phyloP scores from a whole-genome alignment of 2,113 vertebrate species.

The Pungitius pungitius region DNA sequence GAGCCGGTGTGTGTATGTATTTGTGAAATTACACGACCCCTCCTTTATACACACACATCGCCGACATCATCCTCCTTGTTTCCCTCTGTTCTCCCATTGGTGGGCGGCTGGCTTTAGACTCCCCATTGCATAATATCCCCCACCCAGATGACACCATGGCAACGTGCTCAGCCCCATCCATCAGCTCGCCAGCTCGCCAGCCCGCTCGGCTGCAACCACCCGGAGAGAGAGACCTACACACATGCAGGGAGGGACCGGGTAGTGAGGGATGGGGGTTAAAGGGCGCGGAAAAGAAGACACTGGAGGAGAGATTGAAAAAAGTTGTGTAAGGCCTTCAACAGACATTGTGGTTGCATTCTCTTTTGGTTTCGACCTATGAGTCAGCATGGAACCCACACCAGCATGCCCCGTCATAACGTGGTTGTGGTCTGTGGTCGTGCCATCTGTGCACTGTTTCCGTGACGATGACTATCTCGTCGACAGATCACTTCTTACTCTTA shows the following conservation, averaged over 20 bases:
- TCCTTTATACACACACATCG: constrained; percentile 11
- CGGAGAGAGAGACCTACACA: constrained; percentile 21
- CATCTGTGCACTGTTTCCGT: background rate
- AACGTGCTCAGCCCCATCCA: constrained; percentile 72
- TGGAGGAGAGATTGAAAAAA: background rate
- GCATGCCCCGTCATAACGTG: background rate
- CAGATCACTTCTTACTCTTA: background rate
- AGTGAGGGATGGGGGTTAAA: background rate
- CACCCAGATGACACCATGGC: constrained; percentile 76
- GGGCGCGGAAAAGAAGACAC: background rate
- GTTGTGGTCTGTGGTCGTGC: too few species aligned
- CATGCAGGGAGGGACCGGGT: background rate
- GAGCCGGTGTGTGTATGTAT: constrained; percentile 49
- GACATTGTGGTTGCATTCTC: background rate
- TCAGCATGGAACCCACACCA: background rate
- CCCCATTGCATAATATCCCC: constrained; percentile 54
- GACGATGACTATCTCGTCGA: background rate
- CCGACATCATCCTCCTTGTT: constrained; percentile 25
- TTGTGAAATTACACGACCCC: constrained; percentile 60
- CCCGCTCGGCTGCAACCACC: constrained; percentile 49
- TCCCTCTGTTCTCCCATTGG: constrained; percentile 45
- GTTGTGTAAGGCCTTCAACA: background rate
- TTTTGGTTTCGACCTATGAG: background rate
- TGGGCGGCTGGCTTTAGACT: constrained; percentile 46
- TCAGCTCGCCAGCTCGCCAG: constrained; percentile 57